Evolutionary conservation across 2,888 invertebrate genomes (phyloP), one percentile per base, ranked within the genome.

Genomic region (Idaea aversata): DNA sequence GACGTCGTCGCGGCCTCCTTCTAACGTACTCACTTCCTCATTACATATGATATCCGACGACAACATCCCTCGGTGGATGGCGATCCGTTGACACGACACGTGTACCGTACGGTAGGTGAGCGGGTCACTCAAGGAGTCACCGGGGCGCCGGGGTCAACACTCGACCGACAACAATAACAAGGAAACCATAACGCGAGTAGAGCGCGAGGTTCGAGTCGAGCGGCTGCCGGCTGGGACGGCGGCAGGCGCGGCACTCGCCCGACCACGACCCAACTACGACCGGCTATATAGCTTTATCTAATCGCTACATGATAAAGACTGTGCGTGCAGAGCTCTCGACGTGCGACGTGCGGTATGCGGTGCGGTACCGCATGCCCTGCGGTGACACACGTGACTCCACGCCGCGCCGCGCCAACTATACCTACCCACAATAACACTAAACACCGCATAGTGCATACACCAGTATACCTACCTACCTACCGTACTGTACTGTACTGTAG

Each of bases 281-380:
- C 73, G 78, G 78, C 84, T 80, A 80, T 80, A 82, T 80, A 76
- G 82, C 87, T 86, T 86, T 89, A 90, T 90, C 89, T 89, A 89
- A 89, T 89, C 89, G 86, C 77, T 69, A 78, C 81, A 79, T 77
- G 88, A 89, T 88, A 88, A 85, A 80, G 78, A 73, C 72, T 78
- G 78, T 25, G 25, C 25, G 25, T 25, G 25, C 25, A 25, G 25
- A 76, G 47, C 75, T 75, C 77, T 81, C 74, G 76, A 71, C 80
- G 77, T 81, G 79, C 78, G 78, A 3, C 3, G 25, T 25, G 25
- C 3, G 25, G 25, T 25, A 3, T 25, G 25, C 25, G 25, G 25
- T 25, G 25, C 25, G 25, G 25, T 3, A 3, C 25, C 25, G 25
- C 25, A 25, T 25, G 25, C 25, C 2, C 2, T 25, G 25, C 25